Percentiles rank a stretch among this genome's conserved stretches.
These are phyloP conservation scores for Pithys albifrons DNA, from an alignment of 2,113 vertebrate species.

Conservation along the genomic window DNA sequence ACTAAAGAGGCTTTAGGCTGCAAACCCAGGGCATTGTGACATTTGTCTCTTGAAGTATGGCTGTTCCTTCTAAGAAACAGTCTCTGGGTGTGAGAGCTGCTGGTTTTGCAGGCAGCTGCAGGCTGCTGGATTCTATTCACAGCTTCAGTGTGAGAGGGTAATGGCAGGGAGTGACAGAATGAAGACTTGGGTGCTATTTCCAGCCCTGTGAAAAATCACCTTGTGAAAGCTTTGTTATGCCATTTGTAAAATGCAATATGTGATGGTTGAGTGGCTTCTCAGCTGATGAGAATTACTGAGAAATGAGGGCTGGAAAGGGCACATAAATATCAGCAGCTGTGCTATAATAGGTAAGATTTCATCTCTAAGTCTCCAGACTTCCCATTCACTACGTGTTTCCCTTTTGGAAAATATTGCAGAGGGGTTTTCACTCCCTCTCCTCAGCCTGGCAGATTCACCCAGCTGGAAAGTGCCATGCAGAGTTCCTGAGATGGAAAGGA, in stretches of 20 bases:
- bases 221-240: constrained; percentile 48
- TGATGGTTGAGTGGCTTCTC: constrained; percentile 18
- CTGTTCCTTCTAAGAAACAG: background rate
- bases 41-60: background rate
- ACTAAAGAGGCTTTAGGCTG: background rate
- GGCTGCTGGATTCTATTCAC: constrained; percentile 26
- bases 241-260: constrained; percentile 54
- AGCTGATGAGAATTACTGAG: constrained; percentile 59
- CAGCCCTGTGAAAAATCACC: constrained; percentile 50
- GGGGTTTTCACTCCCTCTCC: constrained; percentile 2
- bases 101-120: constrained; percentile 21
- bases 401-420: background rate
- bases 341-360: constrained; percentile 47
- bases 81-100: background rate
- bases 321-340: constrained; percentile 62
- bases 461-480: background rate
- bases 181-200: constrained; percentile 41
- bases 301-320: constrained; percentile 56
- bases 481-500: background rate
- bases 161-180: constrained; percentile 36
- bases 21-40: background rate
- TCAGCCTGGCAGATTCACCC: background rate
- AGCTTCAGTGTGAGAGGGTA: constrained; percentile 4
- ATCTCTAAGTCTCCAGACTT: constrained; percentile 1
- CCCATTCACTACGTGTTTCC: background rate